These are phyloP conservation scores for Anthopleura sola DNA, from an alignment of 64 coral and sea anemone species.

Conservation along the genomic window DNA sequence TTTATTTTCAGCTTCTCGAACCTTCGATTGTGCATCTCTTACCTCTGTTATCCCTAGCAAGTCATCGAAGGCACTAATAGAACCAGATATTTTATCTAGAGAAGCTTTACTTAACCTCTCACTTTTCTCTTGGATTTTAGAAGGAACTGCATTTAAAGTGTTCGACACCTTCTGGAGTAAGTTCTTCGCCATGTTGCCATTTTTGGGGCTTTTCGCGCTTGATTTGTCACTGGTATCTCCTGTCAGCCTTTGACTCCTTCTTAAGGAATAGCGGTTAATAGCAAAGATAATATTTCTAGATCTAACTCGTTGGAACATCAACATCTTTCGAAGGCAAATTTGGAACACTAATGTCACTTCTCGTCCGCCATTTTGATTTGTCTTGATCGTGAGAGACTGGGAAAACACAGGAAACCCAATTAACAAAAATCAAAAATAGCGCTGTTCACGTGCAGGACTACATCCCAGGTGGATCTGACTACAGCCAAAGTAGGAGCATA, in stretches of 20 bases:
- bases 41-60: slow-evolving; percentile 94
- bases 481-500: too few relatives aligned
- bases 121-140: neutral
- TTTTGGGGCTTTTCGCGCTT: neutral
- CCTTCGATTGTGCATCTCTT: slow-evolving; percentile 63
- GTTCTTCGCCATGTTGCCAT: neutral
- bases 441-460: too few relatives aligned
- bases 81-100: slow-evolving; percentile 33
- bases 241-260: neutral
- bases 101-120: slow-evolving; percentile 7
- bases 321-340: neutral
- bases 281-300: neutral
- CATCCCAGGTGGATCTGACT: too few relatives aligned
- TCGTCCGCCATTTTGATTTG: slow-evolving; percentile 29
- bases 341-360: neutral
- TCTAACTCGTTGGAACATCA: neutral
- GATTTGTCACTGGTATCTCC: neutral
- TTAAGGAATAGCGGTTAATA: neutral
- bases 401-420: slow-evolving; percentile 14
- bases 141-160: neutral
- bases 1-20: slow-evolving; percentile 74
- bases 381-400: neutral
- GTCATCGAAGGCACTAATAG: slow-evolving; percentile 70
- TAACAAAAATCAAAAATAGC: neutral
- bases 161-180: neutral